These are phyloP conservation scores for Ictalurus furcatus DNA, from an alignment of 2,113 vertebrate species.

Conservation along the genomic window DNA sequence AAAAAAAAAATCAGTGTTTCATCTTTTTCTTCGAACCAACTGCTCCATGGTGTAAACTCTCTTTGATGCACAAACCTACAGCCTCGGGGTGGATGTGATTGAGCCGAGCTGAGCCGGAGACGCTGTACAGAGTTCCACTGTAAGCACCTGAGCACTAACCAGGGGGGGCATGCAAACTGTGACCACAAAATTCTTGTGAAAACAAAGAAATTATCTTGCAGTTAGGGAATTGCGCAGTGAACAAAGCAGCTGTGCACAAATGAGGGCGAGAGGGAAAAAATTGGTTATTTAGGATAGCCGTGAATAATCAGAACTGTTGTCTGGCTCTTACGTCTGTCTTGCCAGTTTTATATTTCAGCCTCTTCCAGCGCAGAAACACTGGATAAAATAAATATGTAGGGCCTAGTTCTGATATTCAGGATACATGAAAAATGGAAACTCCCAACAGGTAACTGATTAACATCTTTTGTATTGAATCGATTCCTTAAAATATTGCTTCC, in stretches of 20 bases:
- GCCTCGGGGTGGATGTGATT: constrained; percentile 60
- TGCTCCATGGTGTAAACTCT: constrained; percentile 50
- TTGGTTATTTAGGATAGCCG: constrained; percentile 12
- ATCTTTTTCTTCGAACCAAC: constrained; percentile 50
- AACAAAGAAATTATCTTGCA: constrained; percentile 42
- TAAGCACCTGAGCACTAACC: constrained; percentile 59
- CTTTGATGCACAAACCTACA: constrained; percentile 65
- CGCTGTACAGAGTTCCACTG: constrained; percentile 43
- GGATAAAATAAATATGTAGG: neutral
- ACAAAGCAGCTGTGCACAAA: constrained; percentile 32
- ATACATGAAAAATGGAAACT: neutral
- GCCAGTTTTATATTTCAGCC: neutral
- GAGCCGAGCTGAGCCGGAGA: constrained; percentile 41
- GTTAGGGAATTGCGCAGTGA: constrained; percentile 34
- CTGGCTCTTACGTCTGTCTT: constrained; percentile 3
- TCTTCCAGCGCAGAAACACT: neutral
- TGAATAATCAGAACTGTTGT: constrained; percentile 16
- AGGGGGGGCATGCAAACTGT: constrained; percentile 49
- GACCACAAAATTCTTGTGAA: constrained; percentile 57
- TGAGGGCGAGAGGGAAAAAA: neutral
- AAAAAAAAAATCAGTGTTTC: constrained; percentile 63
- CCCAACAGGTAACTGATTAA: neutral
- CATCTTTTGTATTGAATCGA: neutral
- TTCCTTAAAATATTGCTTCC: neutral
- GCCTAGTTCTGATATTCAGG: neutral